Evolutionary conservation across 2,797 vertebrate genomes (phyloP).

Genomic region (Myripristis murdjan): DNA sequence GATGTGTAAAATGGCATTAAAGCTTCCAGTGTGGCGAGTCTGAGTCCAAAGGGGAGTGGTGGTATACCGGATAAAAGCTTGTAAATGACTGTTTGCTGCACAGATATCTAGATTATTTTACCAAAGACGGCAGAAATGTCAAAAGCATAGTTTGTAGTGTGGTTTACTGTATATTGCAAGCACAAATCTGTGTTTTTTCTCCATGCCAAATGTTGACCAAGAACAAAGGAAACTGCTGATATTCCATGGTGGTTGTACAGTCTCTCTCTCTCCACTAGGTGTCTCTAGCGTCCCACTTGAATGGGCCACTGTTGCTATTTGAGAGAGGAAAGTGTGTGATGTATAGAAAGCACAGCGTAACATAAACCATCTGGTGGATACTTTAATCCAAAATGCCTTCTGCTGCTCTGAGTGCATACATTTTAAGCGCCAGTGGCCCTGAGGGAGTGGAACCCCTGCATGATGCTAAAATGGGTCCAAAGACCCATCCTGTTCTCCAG

Average conservation of each 20-base stretch:
- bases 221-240: constrained; percentile 72
- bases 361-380: neutral
- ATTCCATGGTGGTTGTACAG: constrained; percentile 26
- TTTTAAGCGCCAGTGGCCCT: too few relatives aligned
- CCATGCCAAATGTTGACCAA: constrained; percentile 16
- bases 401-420: neutral
- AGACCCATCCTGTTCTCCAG: neutral
- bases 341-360: neutral
- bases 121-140: constrained; percentile 3
- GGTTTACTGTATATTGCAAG: neutral
- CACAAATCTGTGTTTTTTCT: constrained; percentile 14
- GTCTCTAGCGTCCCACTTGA: constrained; percentile 60
- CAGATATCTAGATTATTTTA: neutral
- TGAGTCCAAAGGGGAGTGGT: neutral
- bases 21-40: neutral
- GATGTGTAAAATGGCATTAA: neutral
- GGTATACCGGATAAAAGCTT: neutral
- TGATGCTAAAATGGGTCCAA: neutral
- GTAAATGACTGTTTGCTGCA: neutral
- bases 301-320: neutral
- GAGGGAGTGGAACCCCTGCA: too few relatives aligned
- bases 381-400: neutral
- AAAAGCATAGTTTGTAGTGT: neutral
- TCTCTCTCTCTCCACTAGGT: constrained; percentile 72
- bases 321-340: neutral